Base-by-base conservation (phyloP, 2,888 invertebrate genomes). In the Tipula unca region DNA sequence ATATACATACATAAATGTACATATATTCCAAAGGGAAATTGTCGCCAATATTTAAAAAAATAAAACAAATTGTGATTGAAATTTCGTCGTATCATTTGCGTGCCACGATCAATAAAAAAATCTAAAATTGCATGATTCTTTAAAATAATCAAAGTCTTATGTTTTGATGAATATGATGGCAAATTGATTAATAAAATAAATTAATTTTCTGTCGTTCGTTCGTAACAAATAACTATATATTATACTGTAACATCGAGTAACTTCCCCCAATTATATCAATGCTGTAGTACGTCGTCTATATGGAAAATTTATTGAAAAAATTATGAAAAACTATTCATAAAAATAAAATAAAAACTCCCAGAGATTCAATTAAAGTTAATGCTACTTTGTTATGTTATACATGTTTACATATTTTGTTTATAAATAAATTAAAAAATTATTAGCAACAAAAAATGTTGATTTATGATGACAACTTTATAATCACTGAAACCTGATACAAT, bases 181-280 rank as follows among this genome's bases (percentile, higher is more conserved):
- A 69, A 69, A 69, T 69, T 69, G 69, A 69, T 69, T 69, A 69
- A 69, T 69, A 69, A 69, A 69, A 69, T 69, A 69, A 69, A 69
- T 69, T 25, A 69, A 25, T 69, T 25, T 20, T 25, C 13, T 69
- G 69, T 25, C 69, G 13, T 69, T 69, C 25, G 20, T 69, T 69
- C 25, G 48, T n/a, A n/a, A n/a, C n/a, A 3, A n/a, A 48, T 48
- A 48, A 48, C 48, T n/a, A 10, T 17, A 48, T 17, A 48, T 13
- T 39, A 32, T 69, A 69, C 69, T 69, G 69, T 69, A 69, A 69
- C 69, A 69, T 69, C 25, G 69, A 69, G 69, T 69, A 69, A 69
- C 69, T 20, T 69, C 25, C 69, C 69, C 69, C 69, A 69, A 69
- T 69, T 69, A 69, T 13, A 25, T 25, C 25, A 69, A 69, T 25